Percentiles rank a stretch among this genome's conserved stretches.
Conservation (phyloP, 2,113 vertebrate genomes). For the Chinchilla lanigera region DNA sequence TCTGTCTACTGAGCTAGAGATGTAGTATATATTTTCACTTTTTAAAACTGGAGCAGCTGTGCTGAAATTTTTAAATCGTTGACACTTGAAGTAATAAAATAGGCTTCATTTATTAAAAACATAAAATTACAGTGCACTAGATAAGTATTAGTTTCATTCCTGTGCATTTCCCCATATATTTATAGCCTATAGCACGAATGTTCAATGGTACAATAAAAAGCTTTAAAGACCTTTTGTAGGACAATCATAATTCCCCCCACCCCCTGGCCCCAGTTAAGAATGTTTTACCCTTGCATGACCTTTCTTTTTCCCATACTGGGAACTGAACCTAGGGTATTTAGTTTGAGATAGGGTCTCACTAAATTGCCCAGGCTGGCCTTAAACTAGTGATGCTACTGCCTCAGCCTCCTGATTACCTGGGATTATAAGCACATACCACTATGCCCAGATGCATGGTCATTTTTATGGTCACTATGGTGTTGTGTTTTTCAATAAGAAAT, state of each 20-base stretch:
- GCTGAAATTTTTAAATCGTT: too few relatives aligned
- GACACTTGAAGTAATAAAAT: too few relatives aligned
- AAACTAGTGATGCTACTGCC: background rate
- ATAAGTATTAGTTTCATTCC: slow-evolving; percentile 5
- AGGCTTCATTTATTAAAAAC: too few relatives aligned
- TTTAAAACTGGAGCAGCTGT: too few relatives aligned
- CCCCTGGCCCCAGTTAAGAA: background rate
- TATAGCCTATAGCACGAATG: background rate
- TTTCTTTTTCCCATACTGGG: background rate
- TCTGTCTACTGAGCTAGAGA: too few relatives aligned
- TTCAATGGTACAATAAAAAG: background rate
- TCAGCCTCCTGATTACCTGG: background rate
- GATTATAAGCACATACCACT: background rate
- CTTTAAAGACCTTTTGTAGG: background rate
- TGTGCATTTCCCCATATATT: background rate
- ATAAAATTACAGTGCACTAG: background rate
- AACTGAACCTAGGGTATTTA: background rate
- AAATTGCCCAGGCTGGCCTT: background rate
- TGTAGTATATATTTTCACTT: too few relatives aligned
- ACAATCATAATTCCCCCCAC: background rate
- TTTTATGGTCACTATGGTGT: background rate
- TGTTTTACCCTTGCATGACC: background rate
- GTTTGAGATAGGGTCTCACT: background rate
- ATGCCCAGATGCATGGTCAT: background rate
- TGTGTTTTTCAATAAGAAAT: background rate